A percentile compares a stretch with the other conserved stretches of the same genome.
Evolutionary conservation across 92 coral and sea anemone genomes (phyloP).

Genomic region (Palythoa grandiflora): DNA sequence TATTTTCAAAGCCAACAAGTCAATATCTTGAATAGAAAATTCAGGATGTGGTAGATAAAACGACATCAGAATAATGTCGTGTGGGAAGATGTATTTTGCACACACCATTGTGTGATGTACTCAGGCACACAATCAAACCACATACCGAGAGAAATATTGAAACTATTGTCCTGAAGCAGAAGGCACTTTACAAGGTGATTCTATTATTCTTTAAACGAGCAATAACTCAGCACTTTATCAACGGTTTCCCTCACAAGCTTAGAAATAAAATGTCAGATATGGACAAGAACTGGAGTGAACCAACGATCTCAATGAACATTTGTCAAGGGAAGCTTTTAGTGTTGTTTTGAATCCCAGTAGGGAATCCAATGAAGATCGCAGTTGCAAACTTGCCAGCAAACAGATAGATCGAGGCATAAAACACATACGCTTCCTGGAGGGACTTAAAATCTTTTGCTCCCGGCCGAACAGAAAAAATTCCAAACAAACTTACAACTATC

Average conservation of each 20-base stretch:
- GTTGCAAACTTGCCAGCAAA: constrained; percentile 37
- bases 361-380: constrained; percentile 24
- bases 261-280: not conserved
- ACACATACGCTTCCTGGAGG: constrained; percentile 34
- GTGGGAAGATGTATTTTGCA: constrained; percentile 34
- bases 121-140: constrained; percentile 31
- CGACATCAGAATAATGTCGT: constrained; percentile 18
- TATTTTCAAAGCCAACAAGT: not conserved
- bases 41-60: not conserved
- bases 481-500: constrained; percentile 6
- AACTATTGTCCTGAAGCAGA: constrained; percentile 53
- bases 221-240: not conserved
- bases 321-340: not conserved
- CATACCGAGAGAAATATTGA: constrained; percentile 48
- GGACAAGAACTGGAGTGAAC: not conserved
- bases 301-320: not conserved
- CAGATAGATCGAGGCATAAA: not conserved
- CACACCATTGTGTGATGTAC: constrained; percentile 37
- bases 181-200: constrained; percentile 31
- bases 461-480: constrained; percentile 20
- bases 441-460: not conserved
- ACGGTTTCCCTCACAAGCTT: not conserved
- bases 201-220: not conserved
- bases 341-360: constrained; percentile 32
- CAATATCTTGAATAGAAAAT: constrained; percentile 11